These are phyloP conservation scores for Drosophila borborema DNA, from an alignment of 2,888 invertebrate species.

Conservation along the genomic window DNA sequence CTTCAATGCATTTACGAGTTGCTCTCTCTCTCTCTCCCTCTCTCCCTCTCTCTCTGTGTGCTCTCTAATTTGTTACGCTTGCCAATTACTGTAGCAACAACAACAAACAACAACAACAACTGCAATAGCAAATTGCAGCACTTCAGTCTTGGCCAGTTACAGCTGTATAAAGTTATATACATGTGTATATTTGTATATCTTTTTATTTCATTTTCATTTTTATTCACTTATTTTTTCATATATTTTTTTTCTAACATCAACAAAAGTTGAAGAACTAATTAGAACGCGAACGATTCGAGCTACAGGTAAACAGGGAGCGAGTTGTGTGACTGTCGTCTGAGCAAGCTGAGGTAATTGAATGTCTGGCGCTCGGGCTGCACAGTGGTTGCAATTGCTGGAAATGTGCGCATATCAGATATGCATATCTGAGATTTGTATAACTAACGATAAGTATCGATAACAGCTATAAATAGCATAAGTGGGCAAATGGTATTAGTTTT, in stretches of 20 bases:
- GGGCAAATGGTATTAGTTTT: no score
- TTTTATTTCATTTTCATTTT: constrained; percentile 1
- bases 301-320: constrained; percentile 23
- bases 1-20: constrained; percentile 57
- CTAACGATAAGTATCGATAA: not conserved
- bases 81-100: constrained; percentile 59
- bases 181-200: not conserved
- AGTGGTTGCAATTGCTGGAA: not conserved
- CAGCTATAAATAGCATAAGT: not conserved
- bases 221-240: not conserved
- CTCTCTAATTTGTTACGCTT: constrained; percentile 66
- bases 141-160: constrained; percentile 24
- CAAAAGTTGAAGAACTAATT: constrained; percentile 70
- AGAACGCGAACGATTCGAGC: constrained; percentile 56
- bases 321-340: not conserved
- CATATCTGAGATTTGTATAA: no score
- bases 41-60: not conserved
- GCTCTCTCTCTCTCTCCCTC: not conserved
- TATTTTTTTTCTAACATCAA: constrained; percentile 24
- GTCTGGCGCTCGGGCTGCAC: constrained; percentile 1
- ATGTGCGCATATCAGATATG: not conserved
- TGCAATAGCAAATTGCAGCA: constrained; percentile 31
- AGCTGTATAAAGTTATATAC: not conserved
- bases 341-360: constrained; percentile 3
- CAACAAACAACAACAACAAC: constrained; percentile 25